Conservation (phyloP, 2,888 invertebrate genomes). For the Brenthis ino region DNA sequence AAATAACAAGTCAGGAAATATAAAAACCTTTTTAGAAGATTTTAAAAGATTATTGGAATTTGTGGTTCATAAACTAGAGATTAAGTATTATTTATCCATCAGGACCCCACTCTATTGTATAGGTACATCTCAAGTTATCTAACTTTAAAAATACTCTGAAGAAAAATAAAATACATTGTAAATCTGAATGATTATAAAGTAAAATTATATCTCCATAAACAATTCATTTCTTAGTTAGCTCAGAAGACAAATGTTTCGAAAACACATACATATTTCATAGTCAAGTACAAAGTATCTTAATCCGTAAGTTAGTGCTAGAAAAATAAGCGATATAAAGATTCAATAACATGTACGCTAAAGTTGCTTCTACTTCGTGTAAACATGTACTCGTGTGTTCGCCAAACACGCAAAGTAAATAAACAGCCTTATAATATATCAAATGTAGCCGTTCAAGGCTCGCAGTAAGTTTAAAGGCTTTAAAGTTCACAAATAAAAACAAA, state of each 20-base stretch:
- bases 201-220: background rate
- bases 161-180: too few relatives aligned
- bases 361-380: constrained; percentile 15
- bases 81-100: too few relatives aligned
- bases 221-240: constrained; percentile 6
- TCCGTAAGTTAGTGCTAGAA: constrained; percentile 18
- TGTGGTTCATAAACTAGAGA: too few relatives aligned
- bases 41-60: too few relatives aligned
- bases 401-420: constrained; percentile 19
- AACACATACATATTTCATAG: constrained; percentile 23
- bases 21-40: too few relatives aligned
- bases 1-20: too few relatives aligned
- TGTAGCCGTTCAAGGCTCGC: background rate
- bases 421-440: constrained; percentile 13
- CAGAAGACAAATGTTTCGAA: constrained; percentile 5
- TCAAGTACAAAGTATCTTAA: constrained; percentile 15
- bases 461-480: background rate
- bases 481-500: background rate
- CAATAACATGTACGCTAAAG: constrained; percentile 22
- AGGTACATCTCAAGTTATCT: too few relatives aligned
- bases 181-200: background rate
- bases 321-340: constrained; percentile 19
- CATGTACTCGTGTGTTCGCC: constrained; percentile 8
- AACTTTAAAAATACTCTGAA: too few relatives aligned
- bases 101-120: too few relatives aligned